phyloP scores from a whole-genome alignment of 2,888 invertebrate genomes.

The Brassicogethes aeneus region DNA sequence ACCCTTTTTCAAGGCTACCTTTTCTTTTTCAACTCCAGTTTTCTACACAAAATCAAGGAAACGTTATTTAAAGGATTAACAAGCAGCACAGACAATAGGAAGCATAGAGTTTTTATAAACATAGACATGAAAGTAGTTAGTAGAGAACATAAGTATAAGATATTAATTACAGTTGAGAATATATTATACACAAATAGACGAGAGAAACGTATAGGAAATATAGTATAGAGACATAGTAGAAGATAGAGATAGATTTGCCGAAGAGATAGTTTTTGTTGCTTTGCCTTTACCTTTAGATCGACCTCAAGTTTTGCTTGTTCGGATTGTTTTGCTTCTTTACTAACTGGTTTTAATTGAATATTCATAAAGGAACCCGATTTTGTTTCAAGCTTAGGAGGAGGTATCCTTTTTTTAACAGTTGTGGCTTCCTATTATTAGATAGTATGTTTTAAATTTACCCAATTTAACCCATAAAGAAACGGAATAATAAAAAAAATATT shows the following conservation, averaged over 20 bases:
- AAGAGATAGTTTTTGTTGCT: slow-evolving; percentile 2
- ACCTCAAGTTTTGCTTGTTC: slow-evolving; percentile 33
- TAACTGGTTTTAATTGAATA: slow-evolving; percentile 52
- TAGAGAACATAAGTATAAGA: background rate
- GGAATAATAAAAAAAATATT: slow-evolving; percentile 2
- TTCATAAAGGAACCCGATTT: slow-evolving; percentile 49
- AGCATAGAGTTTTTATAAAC: background rate
- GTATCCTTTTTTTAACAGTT: slow-evolving; percentile 32
- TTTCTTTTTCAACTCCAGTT: slow-evolving; percentile 25
- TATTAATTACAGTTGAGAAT: background rate
- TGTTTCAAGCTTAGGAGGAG: slow-evolving; percentile 42
- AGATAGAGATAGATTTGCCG: slow-evolving; percentile 9
- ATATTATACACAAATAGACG: background rate
- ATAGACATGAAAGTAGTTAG: background rate
- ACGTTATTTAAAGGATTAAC: slow-evolving; percentile 3
- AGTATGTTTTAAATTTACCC: slow-evolving; percentile 10
- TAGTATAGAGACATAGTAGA: slow-evolving; percentile 7
- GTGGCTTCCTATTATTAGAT: slow-evolving; percentile 13
- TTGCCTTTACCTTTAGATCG: slow-evolving; percentile 37
- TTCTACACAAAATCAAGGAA: slow-evolving; percentile 22
- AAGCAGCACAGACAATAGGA: slow-evolving; percentile 2
- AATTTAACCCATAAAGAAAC: background rate
- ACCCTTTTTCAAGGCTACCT: slow-evolving; percentile 23
- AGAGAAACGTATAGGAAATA: no score
- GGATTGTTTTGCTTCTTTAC: slow-evolving; percentile 37